Percentiles rank a stretch among this genome's conserved stretches.
These are phyloP conservation scores for Rhynchotus rufescens DNA, from an alignment of 2,797 vertebrate genomes.

Conservation along the genomic window DNA sequence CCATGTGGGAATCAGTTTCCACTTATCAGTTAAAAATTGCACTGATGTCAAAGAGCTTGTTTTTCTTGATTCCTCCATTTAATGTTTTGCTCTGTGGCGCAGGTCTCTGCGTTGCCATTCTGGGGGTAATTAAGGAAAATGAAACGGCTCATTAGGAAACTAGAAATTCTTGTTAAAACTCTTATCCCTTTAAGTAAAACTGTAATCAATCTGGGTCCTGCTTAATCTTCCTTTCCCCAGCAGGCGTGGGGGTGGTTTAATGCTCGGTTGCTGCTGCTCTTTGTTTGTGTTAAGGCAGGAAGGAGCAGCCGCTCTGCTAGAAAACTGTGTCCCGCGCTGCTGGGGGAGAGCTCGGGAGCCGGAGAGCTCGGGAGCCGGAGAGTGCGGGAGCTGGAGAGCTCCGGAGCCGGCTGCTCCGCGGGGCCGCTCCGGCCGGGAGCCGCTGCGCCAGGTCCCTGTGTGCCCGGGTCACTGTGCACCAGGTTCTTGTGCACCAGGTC, in stretches of 20 bases:
- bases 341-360: no score
- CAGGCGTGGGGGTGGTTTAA: neutral
- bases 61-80: neutral
- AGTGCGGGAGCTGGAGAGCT: no score
- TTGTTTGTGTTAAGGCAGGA: no score
- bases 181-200: neutral
- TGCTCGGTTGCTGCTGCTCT: no score
- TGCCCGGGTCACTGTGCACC: no score
- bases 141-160: constrained; percentile 17
- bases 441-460: no score
- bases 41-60: neutral
- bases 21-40: neutral
- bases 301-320: no score
- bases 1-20: neutral
- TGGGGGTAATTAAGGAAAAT: constrained; percentile 1
- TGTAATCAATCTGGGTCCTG: neutral
- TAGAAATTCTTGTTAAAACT: neutral
- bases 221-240: neutral
- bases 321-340: neutral
- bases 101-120: neutral
- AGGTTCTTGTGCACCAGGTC: no score
- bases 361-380: no score
- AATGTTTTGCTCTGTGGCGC: neutral
- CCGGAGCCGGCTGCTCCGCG: no score
- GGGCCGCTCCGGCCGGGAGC: no score